Base-by-base conservation (phyloP, 2,113 vertebrate genomes). In the Pomatorhinus ruficollis region DNA sequence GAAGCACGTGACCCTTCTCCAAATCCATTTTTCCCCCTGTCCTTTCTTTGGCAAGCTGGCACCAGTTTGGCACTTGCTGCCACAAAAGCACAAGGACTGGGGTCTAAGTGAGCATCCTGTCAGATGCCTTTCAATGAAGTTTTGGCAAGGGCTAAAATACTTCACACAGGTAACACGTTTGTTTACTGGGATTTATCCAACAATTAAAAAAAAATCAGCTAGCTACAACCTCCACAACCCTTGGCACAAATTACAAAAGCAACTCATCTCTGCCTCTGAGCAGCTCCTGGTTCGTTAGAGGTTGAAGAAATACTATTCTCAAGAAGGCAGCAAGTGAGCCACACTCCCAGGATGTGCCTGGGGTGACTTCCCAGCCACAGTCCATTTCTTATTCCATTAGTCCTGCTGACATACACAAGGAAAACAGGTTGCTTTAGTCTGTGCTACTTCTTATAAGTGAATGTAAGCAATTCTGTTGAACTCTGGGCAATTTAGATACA, bases 401-500 rank as follows among this genome's bases (percentile, higher is more conserved):
- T 81, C 72, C 76, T 88, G 83, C 92, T 95, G 92, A 95, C 93
- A 94, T 30, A 64, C 5, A 0, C 15, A 81, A 68, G 64, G 71
- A 84, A 66, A 96, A 92, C 54, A 8, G 76, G 66, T 77, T 80
- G n/a, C 30, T 90, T 70, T 53, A 56, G 72, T 27, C 79, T 68
- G 35, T 64, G 88, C 79, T 92, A 15, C 78, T 93, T 12, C 85
- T 93, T 45, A 15, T 93, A 93, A 94, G 93, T 56, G 85, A 94
- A 75, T 27, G 60, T 72, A 90, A 83, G 79, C 14, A 11, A 71
- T 66, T 70, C 64, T 44, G 68, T n/a, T 96, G 95, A 96, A 96
- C 95, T 84, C 93, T 8, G 60, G 79, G 92, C 95, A 96, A 94
- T 96, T 97, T 92, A 93, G 95, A 68, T 18, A 45, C 16, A 78